phyloP scores from a whole-genome alignment of 1,140 invertebrate genomes.

The Fopius arisanus region DNA sequence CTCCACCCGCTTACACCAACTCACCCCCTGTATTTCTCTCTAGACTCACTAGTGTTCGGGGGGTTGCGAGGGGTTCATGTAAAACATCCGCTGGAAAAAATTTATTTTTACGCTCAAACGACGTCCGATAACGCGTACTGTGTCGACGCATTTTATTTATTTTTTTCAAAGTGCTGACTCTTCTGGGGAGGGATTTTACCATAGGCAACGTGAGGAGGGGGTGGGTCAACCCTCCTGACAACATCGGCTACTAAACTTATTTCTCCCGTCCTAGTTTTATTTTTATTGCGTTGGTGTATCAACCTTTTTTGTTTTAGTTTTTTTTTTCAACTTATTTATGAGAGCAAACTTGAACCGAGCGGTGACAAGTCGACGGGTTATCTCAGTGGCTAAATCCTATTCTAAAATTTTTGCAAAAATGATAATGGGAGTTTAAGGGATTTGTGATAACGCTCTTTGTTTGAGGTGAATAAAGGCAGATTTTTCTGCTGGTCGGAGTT shows the following conservation, averaged over 20 bases:
- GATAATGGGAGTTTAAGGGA: background rate
- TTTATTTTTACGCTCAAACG: constrained; percentile 13
- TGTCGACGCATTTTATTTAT: constrained; percentile 17
- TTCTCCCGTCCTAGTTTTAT: constrained; percentile 2
- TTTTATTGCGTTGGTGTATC: background rate
- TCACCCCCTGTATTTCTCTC: background rate
- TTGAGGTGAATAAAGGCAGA: background rate
- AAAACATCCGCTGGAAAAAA: constrained; percentile 8
- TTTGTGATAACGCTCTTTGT: background rate
- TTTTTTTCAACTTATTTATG: constrained; percentile 12
- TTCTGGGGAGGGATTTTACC: background rate
- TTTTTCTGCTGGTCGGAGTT: background rate
- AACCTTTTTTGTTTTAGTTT: background rate
- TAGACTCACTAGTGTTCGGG: background rate
- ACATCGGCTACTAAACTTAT: constrained; percentile 7
- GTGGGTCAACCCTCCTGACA: background rate
- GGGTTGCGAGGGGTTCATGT: background rate
- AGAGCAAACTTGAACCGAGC: background rate
- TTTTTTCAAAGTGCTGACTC: constrained; percentile 15
- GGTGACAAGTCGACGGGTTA: background rate
- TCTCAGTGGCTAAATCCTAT: background rate
- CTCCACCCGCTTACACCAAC: background rate
- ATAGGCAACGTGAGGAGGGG: too few species aligned
- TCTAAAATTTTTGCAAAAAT: background rate
- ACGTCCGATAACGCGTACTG: background rate